A percentile compares a stretch with the other conserved stretches of the same genome.
Conservation (phyloP, 2,797 vertebrate species). For the Jordanella pulchra region DNA sequence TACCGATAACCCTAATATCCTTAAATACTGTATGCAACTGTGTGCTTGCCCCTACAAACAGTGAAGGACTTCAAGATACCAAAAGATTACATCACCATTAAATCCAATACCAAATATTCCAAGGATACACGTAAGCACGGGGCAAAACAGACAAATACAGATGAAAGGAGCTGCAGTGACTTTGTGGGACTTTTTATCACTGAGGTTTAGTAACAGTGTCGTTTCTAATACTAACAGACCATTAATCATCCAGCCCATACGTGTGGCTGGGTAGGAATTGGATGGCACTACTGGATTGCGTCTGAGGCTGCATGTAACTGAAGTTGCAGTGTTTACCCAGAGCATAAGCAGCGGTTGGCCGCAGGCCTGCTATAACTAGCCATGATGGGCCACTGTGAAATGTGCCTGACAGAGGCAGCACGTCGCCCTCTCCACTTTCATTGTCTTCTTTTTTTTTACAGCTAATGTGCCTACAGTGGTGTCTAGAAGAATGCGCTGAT, state of each 20-base stretch:
- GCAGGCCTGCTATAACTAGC: conserved; percentile 62
- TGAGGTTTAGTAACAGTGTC: conserved; percentile 59
- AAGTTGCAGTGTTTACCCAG: conserved; percentile 74
- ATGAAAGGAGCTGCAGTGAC: conserved; percentile 37
- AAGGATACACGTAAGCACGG: conserved; percentile 32
- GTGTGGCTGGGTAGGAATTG: conserved; percentile 47
- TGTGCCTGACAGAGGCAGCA: conserved; percentile 76
- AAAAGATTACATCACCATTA: conserved; percentile 63
- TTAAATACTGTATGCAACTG: conserved; percentile 20
- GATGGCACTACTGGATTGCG: conserved; percentile 39
- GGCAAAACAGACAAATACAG: conserved; percentile 14
- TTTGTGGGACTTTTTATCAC: conserved; percentile 60
- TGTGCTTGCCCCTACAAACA: conserved; percentile 38
- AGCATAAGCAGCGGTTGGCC: conserved; percentile 70
- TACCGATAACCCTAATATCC: conserved; percentile 32
- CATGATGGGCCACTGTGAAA: conserved; percentile 81
- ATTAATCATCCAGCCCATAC: conserved; percentile 74
- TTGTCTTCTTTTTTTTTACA: conserved; percentile 30
- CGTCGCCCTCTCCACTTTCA: conserved; percentile 54
- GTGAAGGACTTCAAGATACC: conserved; percentile 41
- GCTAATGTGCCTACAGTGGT: neutral
- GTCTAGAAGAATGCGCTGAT: conserved; percentile 1
- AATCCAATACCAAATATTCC: conserved; percentile 53
- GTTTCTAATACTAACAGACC: conserved; percentile 65
- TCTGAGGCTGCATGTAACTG: conserved; percentile 48